These are phyloP conservation scores for Cyanoderma ruficeps DNA, from an alignment of 2,113 vertebrate genomes.

Conservation along the genomic window DNA sequence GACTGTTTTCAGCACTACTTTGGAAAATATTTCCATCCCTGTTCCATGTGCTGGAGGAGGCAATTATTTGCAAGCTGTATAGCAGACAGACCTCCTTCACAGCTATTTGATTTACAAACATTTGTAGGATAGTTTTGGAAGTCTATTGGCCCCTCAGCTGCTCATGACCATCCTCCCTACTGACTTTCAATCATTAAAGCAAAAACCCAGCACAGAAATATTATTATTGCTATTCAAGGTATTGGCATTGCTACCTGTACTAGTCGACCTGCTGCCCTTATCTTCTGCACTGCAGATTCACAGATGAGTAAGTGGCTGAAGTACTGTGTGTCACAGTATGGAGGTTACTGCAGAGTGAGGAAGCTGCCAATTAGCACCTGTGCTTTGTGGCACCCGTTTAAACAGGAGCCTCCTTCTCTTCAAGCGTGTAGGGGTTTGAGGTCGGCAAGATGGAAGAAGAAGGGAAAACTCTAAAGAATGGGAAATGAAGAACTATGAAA, in stretches of 20 bases:
- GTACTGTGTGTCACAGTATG: rapidly evolving
- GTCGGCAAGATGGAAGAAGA: neutral
- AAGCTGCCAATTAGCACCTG: neutral
- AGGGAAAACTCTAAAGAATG: neutral
- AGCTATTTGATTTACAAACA: neutral
- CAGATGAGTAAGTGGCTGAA: neutral
- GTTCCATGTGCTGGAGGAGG: neutral
- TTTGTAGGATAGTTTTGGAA: neutral
- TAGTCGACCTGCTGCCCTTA: neutral
- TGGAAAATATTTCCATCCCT: neutral
- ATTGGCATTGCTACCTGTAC: neutral
- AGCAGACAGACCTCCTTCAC: neutral
- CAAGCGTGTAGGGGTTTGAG: neutral
- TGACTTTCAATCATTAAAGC: neutral
- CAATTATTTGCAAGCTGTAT: neutral
- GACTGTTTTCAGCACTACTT: neutral
- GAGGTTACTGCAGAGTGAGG: neutral
- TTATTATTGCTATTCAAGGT: neutral
- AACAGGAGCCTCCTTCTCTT: neutral
- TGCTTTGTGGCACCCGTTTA: neutral
- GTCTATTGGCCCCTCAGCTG: neutral
- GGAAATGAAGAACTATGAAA: neutral
- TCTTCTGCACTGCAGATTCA: neutral
- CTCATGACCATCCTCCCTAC: neutral
- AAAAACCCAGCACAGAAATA: neutral